A percentile compares a stretch with the other conserved stretches of the same genome.
Conservation (phyloP, 2,113 vertebrate species). For the Epinephelus cyanopodus region DNA sequence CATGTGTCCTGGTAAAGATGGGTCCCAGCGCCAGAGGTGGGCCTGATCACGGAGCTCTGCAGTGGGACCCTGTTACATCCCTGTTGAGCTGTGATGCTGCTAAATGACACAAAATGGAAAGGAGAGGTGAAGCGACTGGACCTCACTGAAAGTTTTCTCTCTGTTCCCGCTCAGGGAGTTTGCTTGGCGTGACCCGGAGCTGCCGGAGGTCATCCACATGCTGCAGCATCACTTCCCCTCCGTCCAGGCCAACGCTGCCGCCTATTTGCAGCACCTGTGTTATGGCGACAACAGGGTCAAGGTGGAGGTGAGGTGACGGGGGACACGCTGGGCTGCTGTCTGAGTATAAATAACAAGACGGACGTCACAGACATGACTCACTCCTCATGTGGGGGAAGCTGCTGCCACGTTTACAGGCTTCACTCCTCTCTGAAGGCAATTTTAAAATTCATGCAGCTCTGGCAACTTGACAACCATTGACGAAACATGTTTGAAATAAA, state of each 20-base stretch:
- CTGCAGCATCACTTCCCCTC: slow-evolving; percentile 92
- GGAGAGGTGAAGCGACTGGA: neutral
- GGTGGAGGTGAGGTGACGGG: slow-evolving; percentile 83
- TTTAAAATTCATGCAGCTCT: neutral
- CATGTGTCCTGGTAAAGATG: no score
- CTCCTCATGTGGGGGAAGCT: neutral
- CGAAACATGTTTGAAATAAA: no score
- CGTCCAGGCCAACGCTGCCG: slow-evolving; percentile 96
- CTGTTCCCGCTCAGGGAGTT: slow-evolving; percentile 77
- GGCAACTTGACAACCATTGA: no score
- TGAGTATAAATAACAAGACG: slow-evolving; percentile 47
- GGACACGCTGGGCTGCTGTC: slow-evolving; percentile 8
- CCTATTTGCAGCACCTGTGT: slow-evolving; percentile 97
- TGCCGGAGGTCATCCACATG: slow-evolving; percentile 93
- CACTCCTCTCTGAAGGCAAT: neutral
- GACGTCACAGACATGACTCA: slow-evolving; percentile 46
- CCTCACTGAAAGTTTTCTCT: neutral
- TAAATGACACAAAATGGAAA: no score
- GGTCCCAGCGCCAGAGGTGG: no score
- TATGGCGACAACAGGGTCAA: slow-evolving; percentile 98
- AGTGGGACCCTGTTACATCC: no score
- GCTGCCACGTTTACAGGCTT: neutral
- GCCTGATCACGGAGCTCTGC: no score
- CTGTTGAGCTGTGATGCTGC: no score
- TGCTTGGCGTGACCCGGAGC: slow-evolving; percentile 95